phyloP scores from a whole-genome alignment of 2,797 vertebrate species.

The Antrozous pallidus region DNA sequence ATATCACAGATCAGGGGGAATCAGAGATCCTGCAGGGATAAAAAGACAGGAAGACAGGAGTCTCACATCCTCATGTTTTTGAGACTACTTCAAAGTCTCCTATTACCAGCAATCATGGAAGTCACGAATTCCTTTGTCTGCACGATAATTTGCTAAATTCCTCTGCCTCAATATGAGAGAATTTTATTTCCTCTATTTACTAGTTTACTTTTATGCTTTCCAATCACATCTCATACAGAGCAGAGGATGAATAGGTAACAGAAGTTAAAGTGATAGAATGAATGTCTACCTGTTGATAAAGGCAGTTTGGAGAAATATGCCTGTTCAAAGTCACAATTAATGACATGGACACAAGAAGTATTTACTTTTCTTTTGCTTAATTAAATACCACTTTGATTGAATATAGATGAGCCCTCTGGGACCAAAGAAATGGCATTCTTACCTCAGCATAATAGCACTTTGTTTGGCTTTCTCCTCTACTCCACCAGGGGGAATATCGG shows the following conservation, averaged over 20 bases:
- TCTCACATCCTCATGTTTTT: fast-evolving
- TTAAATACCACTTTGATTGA: neutral
- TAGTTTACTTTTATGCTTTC: neutral
- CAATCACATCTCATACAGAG: neutral
- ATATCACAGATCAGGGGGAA: neutral
- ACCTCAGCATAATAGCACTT: conserved; percentile 85
- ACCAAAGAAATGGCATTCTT: conserved; percentile 11
- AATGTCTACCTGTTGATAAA: fast-evolving
- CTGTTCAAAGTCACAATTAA: too few relatives aligned
- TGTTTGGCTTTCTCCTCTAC: conserved; percentile 81
- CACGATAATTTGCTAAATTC: neutral
- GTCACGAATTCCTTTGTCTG: neutral
- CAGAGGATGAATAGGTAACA: neutral
- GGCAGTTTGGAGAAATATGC: neutral
- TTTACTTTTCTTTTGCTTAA: neutral
- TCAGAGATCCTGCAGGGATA: neutral
- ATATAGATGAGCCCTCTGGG: neutral
- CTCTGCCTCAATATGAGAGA: neutral
- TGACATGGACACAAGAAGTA: neutral
- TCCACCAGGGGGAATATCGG: conserved; percentile 74
- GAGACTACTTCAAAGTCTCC: neutral
- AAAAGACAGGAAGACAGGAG: neutral
- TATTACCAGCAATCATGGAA: neutral
- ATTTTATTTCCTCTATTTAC: neutral
- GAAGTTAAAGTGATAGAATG: neutral